Percentiles rank a stretch among this genome's conserved stretches.
These are phyloP conservation scores for Cololabis saira DNA, from an alignment of 2,113 vertebrate species.

Conservation along the genomic window DNA sequence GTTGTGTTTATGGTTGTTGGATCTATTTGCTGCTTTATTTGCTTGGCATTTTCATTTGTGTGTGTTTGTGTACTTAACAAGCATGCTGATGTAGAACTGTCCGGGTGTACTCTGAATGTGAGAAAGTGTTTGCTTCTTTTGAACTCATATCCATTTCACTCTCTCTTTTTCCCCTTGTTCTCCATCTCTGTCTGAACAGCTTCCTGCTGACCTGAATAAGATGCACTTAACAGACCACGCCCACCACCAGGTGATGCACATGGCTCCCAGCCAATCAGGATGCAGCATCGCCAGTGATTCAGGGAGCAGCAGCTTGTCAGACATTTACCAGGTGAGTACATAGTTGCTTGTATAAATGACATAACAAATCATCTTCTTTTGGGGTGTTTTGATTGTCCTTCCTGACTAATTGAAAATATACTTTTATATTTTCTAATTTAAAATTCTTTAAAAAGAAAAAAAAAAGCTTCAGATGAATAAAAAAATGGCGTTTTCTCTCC, in stretches of 20 bases:
- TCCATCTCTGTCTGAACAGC: conserved; percentile 80
- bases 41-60: too few relatives aligned
- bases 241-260: conserved; percentile 90
- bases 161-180: conserved; percentile 3
- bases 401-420: too few relatives aligned
- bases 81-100: neutral
- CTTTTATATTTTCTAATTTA: too few relatives aligned
- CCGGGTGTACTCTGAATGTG: neutral
- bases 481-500: conserved; percentile 3
- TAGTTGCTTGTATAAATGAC: neutral
- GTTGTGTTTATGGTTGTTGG: neutral
- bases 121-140: conserved; percentile 19
- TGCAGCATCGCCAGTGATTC: conserved; percentile 98
- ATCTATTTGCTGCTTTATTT: neutral
- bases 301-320: conserved; percentile 97
- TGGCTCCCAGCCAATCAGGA: conserved; percentile 94
- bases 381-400: too few relatives aligned
- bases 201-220: conserved; percentile 96
- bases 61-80: neutral
- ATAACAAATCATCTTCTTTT: too few relatives aligned
- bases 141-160: conserved; percentile 27
- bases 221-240: conserved; percentile 94
- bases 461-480: conserved; percentile 14
- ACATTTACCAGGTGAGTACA: conserved; percentile 92
- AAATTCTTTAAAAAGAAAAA: too few relatives aligned